phyloP scores from a whole-genome alignment of 1,140 invertebrate species.

The Doryteuthis pealeii region DNA sequence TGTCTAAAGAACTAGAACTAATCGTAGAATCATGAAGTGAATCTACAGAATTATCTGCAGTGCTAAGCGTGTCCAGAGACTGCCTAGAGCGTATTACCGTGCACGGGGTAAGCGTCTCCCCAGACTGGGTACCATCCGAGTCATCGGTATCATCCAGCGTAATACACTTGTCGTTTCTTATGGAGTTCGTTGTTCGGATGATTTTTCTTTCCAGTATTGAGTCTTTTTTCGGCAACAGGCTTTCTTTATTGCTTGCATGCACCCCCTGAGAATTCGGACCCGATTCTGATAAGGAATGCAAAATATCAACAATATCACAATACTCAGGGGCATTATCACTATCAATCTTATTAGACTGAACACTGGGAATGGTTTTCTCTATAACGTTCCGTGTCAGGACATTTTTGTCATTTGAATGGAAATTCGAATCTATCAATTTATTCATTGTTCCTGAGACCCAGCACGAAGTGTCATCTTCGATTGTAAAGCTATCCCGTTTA shows the following conservation, averaged over 20 bases:
- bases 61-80: neutral
- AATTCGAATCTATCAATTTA: neutral
- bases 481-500: neutral
- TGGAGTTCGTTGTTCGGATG: neutral
- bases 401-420: neutral
- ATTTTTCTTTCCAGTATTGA: neutral
- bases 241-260: neutral
- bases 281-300: neutral
- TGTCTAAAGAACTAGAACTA: neutral
- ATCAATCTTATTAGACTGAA: neutral
- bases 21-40: neutral
- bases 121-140: neutral
- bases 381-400: neutral
- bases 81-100: neutral
- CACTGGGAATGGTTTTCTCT: neutral
- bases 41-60: neutral
- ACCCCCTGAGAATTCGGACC: neutral
- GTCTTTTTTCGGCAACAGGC: no score
- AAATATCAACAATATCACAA: constrained; percentile 9
- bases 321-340: neutral
- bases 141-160: neutral
- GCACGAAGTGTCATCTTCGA: neutral
- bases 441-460: neutral
- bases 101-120: neutral
- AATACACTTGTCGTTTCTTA: neutral